Percentiles rank a stretch among this genome's conserved stretches.
Conservation (phyloP, 2,888 invertebrate genomes). For the Ferrisia virgata region DNA sequence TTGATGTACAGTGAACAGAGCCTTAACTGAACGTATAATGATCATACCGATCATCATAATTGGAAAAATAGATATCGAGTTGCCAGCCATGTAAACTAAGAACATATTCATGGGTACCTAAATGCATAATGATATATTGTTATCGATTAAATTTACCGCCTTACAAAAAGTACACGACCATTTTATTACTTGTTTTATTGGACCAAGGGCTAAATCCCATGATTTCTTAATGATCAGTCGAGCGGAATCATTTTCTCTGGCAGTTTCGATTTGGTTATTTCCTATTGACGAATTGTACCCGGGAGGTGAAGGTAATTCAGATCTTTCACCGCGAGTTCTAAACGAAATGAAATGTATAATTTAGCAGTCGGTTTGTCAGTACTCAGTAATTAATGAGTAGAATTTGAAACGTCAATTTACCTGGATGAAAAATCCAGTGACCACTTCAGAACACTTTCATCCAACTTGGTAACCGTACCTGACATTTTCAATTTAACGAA, state of each 20-base stretch:
- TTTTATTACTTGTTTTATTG: constrained; percentile 78
- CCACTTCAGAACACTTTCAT: constrained; percentile 38
- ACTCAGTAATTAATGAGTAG: not conserved
- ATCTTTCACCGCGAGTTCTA: constrained; percentile 51
- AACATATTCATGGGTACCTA: constrained; percentile 94
- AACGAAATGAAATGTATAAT: not conserved
- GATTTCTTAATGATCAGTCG: constrained; percentile 87
- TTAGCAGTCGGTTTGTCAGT: constrained; percentile 40
- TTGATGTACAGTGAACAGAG: constrained; percentile 75
- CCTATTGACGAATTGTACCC: constrained; percentile 75
- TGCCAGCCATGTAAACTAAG: constrained; percentile 99
- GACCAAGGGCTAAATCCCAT: constrained; percentile 94
- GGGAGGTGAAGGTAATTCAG: constrained; percentile 63
- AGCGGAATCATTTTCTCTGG: constrained; percentile 78
- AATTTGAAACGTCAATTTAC: not conserved
- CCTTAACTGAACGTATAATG: constrained; percentile 92
- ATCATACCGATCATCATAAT: constrained; percentile 99
- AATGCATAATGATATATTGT: not conserved
- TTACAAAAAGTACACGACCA: not conserved
- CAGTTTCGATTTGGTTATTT: constrained; percentile 71
- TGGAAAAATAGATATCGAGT: constrained; percentile 97
- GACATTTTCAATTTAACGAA: not conserved
- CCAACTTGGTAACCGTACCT: constrained; percentile 16
- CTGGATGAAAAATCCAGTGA: constrained; percentile 40
- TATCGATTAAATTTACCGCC: not conserved